Conservation (phyloP, 1,140 invertebrate genomes). For the Lanistes nyassanus region DNA sequence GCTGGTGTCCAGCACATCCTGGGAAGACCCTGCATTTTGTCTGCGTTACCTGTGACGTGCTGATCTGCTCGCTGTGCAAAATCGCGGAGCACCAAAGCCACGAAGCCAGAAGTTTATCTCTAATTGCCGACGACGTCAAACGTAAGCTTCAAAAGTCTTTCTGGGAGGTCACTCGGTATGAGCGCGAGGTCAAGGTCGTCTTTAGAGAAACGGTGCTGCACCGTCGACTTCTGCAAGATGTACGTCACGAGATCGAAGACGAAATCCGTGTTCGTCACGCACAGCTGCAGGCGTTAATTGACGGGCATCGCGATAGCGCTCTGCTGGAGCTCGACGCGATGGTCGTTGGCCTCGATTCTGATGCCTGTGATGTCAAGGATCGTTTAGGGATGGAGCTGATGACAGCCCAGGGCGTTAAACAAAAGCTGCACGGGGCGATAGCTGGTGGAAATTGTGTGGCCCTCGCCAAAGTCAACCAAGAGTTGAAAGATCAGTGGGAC, state of each 20-base stretch:
- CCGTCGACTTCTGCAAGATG: background rate
- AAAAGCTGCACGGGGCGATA: too few species aligned
- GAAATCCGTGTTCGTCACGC: slow-evolving; percentile 2
- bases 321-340: slow-evolving; percentile 18
- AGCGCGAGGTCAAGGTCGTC: background rate
- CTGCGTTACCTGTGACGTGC: background rate
- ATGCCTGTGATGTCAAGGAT: background rate
- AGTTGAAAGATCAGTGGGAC: too few species aligned
- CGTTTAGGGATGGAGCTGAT: background rate
- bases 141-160: background rate
- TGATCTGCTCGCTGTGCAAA: slow-evolving; percentile 11
- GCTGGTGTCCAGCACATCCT: background rate
- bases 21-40: background rate
- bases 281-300: background rate
- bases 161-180: background rate
- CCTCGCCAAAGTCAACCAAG: too few species aligned
- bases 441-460: too few species aligned
- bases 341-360: background rate
- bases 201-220: background rate
- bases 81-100: slow-evolving; percentile 13
- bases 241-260: background rate
- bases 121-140: background rate
- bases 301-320: slow-evolving; percentile 1
- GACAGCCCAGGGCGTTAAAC: background rate
- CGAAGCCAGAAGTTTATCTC: background rate